Percentiles rank a stretch among this genome's conserved stretches.
Evolutionary conservation across 2,888 invertebrate genomes (phyloP).

Genomic region (Lycocerus yunnanus): DNA sequence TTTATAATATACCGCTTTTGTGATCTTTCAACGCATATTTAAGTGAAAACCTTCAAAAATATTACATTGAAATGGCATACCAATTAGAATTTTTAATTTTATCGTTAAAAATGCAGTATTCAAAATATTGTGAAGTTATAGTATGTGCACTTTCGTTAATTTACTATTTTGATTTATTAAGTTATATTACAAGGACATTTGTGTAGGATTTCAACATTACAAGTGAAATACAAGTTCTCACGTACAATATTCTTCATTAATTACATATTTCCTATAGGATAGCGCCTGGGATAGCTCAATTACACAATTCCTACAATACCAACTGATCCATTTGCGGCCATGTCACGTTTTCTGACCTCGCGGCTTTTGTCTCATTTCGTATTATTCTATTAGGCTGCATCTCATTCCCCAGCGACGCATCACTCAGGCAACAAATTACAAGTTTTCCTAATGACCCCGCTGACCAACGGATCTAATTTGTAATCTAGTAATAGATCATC

Average conservation of each 20-base stretch:
- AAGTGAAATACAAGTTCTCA: slow-evolving; percentile 36
- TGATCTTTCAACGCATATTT: background rate
- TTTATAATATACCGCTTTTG: slow-evolving; percentile 1
- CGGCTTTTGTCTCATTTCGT: slow-evolving; percentile 46
- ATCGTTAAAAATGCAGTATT: background rate
- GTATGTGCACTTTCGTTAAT: too few species aligned
- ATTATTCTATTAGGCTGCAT: slow-evolving; percentile 44
- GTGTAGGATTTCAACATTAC: background rate
- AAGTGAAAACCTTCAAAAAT: background rate
- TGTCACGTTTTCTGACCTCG: slow-evolving; percentile 39
- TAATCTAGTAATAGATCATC: slow-evolving; percentile 34
- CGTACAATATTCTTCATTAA: slow-evolving; percentile 45
- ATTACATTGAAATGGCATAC: background rate
- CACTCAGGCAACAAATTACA: slow-evolving; percentile 40
- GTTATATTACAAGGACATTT: background rate
- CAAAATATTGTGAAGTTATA: background rate
- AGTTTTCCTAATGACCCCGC: slow-evolving; percentile 32
- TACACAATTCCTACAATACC: slow-evolving; percentile 48
- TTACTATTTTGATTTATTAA: background rate
- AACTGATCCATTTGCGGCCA: slow-evolving; percentile 38
- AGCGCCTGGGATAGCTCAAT: slow-evolving; percentile 43
- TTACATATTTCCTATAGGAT: slow-evolving; percentile 43
- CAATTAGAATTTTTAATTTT: background rate
- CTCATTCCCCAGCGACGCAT: slow-evolving; percentile 42
- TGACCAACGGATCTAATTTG: slow-evolving; percentile 24